These are phyloP conservation scores for Cryptosula pallasiana DNA, from an alignment of 2,888 invertebrate species.

Conservation along the genomic window DNA sequence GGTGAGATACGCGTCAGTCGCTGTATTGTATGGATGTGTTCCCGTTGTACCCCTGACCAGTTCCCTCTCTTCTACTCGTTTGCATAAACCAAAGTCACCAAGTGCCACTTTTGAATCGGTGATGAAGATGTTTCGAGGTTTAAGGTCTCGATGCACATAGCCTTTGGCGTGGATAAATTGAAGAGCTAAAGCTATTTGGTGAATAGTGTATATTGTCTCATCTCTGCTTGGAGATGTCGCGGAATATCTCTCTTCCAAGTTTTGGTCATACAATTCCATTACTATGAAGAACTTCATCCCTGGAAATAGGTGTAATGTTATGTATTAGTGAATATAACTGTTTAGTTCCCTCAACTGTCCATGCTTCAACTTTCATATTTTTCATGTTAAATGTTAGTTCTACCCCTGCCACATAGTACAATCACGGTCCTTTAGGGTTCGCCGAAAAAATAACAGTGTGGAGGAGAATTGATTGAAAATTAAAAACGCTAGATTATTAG, in stretches of 20 bases:
- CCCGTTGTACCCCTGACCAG: background rate
- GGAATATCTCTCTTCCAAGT: background rate
- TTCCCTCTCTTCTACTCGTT: background rate
- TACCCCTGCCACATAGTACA: too few species aligned
- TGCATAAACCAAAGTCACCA: slow-evolving; percentile 13
- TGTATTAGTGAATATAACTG: too few species aligned
- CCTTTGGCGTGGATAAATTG: slow-evolving; percentile 38
- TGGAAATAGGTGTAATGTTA: too few species aligned
- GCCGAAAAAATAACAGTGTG: too few species aligned
- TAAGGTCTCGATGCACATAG: slow-evolving; percentile 43
- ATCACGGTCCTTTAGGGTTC: too few species aligned
- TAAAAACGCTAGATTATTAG: too few species aligned
- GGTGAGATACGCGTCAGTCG: background rate
- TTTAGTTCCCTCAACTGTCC: too few species aligned
- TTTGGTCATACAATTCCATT: background rate
- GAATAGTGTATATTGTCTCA: background rate
- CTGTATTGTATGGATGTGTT: slow-evolving; percentile 3
- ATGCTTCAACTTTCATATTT: too few species aligned
- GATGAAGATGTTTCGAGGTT: slow-evolving; percentile 44
- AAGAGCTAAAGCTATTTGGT: slow-evolving; percentile 36
- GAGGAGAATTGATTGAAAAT: too few species aligned
- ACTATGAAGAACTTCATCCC: slow-evolving; percentile 14
- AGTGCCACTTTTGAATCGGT: background rate
- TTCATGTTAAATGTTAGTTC: too few species aligned
- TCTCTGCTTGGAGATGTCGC: background rate